Conservation (phyloP, 2,113 vertebrate species). For the Symphodus melops region DNA sequence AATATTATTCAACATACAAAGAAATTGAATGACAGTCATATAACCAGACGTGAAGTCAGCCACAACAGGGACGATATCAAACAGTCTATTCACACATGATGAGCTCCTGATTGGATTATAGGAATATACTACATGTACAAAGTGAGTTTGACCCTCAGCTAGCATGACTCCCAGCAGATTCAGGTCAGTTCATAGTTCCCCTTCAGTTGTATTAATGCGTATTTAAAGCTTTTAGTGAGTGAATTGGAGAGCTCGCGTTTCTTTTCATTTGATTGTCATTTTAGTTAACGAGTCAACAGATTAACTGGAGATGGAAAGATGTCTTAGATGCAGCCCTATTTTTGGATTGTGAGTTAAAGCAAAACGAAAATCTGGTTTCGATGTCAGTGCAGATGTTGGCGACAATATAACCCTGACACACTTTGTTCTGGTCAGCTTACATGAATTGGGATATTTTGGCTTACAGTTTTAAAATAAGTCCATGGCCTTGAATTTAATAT, state of each 20-base stretch:
- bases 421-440: not conserved
- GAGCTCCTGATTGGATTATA: not conserved
- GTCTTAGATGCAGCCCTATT: not conserved
- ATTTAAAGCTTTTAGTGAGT: not conserved
- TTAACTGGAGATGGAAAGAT: not conserved
- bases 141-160: constrained; percentile 40
- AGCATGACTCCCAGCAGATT: constrained; percentile 31
- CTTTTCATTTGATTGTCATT: not conserved
- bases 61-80: not conserved
- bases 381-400: no score
- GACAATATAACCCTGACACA: not conserved
- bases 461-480: not conserved
- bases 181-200: not conserved
- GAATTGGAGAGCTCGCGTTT: not conserved
- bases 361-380: not conserved
- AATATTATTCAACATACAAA: no score
- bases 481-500: no score
- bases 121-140: not conserved
- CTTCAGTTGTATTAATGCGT: not conserved
- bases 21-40: not conserved
- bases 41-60: not conserved
- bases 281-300: not conserved
- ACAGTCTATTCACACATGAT: not conserved
- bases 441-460: not conserved
- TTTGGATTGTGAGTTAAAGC: no score